Evolutionary conservation across 2,797 vertebrate species (phyloP).

Genomic region (Sebastes goodei): DNA sequence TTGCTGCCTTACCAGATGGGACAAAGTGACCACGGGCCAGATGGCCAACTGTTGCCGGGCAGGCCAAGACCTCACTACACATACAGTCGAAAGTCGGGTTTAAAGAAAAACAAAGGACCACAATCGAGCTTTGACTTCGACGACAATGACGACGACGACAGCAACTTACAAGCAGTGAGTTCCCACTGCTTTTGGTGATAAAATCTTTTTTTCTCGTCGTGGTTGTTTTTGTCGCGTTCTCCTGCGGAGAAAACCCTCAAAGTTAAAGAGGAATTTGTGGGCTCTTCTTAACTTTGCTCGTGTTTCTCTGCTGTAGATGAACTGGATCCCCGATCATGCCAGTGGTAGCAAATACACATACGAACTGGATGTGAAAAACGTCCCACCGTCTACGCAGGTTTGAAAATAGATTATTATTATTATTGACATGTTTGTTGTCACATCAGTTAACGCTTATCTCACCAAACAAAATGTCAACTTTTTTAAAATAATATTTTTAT

Average conservation of each 20-base stretch:
- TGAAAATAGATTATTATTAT: not conserved
- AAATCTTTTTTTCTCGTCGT: not conserved
- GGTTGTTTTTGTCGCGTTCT: not conserved
- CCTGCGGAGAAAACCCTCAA: not conserved
- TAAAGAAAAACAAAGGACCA: constrained; percentile 46
- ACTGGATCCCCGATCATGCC: constrained; percentile 40
- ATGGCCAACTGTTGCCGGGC: constrained; percentile 43
- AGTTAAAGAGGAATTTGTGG: not conserved
- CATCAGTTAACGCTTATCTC: not conserved
- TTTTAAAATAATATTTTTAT: too few relatives aligned
- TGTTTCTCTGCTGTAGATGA: constrained; percentile 36
- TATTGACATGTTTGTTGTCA: not conserved
- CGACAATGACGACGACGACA: constrained; percentile 76
- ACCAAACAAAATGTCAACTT: too few relatives aligned
- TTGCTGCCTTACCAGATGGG: constrained; percentile 80
- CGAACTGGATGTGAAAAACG: constrained; percentile 45
- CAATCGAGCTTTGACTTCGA: constrained; percentile 57
- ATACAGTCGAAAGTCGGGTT: constrained; percentile 67
- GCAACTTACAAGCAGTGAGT: constrained; percentile 60
- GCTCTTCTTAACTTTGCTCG: not conserved
- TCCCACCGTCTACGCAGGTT: constrained; percentile 64
- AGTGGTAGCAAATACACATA: constrained; percentile 33
- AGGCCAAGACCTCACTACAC: constrained; percentile 72
- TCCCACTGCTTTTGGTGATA: not conserved
- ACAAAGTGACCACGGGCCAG: constrained; percentile 53